phyloP scores from a whole-genome alignment of 1,140 invertebrate genomes.

The Zaprionus nigranus region DNA sequence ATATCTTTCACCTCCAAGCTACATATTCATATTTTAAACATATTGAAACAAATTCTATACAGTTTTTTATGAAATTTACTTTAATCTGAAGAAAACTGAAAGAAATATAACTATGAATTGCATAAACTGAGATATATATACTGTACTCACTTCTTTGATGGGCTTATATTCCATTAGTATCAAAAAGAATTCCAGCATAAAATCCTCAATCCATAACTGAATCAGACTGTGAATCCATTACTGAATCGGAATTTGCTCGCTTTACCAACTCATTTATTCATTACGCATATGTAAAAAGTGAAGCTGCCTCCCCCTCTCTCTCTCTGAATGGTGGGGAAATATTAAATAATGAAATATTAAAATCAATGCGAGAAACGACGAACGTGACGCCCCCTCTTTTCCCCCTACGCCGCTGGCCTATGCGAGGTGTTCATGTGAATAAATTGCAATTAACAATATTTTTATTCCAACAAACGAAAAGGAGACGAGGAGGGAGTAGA shows the following conservation, averaged over 20 bases:
- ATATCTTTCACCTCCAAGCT: no score
- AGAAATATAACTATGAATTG: no score
- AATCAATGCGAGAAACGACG: conserved; percentile 67
- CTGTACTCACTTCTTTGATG: no score
- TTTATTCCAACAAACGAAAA: conserved; percentile 82
- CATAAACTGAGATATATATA: no score
- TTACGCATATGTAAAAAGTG: conserved; percentile 61
- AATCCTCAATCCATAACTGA: conserved; percentile 3
- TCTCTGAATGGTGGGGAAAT: conserved; percentile 19
- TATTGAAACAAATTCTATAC: no score
- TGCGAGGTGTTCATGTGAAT: conserved; percentile 81
- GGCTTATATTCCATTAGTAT: neutral
- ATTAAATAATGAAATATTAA: conserved; percentile 82
- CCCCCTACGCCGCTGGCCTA: neutral
- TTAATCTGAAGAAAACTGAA: no score
- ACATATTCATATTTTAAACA: no score
- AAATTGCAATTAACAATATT: conserved; percentile 84
- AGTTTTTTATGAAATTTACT: no score
- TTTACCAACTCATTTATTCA: conserved; percentile 66
- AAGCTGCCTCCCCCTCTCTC: neutral
- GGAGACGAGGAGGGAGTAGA: neutral
- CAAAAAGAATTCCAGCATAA: neutral
- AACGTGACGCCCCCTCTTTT: neutral
- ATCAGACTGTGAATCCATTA: conserved; percentile 2
- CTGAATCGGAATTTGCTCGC: neutral